Percentiles rank a stretch among this genome's conserved stretches.
phyloP scores from a whole-genome alignment of 2,888 invertebrate genomes.

The Automeris io region DNA sequence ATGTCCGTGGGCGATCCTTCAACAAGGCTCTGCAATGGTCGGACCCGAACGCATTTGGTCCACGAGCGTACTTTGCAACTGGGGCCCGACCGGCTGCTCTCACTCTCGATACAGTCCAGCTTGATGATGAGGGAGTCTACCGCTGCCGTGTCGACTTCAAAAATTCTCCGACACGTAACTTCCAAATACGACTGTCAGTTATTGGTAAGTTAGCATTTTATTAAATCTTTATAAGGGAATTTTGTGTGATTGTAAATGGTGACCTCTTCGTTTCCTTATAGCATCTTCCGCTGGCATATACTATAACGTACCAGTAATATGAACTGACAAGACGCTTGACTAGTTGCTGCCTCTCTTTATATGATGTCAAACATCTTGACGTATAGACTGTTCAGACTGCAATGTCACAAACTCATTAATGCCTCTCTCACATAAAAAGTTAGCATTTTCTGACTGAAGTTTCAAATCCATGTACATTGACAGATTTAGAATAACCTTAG shows the following conservation, averaged over 20 bases:
- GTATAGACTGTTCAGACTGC: too few species aligned
- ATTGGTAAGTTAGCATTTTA: conserved; percentile 82
- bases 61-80: conserved; percentile 90
- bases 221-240: not conserved
- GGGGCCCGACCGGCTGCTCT: conserved; percentile 88
- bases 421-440: too few species aligned
- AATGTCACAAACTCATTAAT: too few species aligned
- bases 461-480: too few species aligned
- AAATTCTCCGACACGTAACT: conserved; percentile 91
- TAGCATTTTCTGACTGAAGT: too few species aligned
- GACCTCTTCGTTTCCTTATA: too few species aligned
- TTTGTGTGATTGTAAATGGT: not conserved
- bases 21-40: conserved; percentile 91
- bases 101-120: conserved; percentile 88
- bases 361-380: too few species aligned
- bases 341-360: too few species aligned
- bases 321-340: too few species aligned
- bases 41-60: conserved; percentile 88
- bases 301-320: too few species aligned
- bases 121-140: conserved; percentile 91
- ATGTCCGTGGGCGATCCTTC: conserved; percentile 89
- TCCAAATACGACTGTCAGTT: conserved; percentile 91
- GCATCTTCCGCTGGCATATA: too few species aligned
- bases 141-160: conserved; percentile 93
- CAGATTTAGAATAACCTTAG: too few species aligned